A percentile compares a stretch with the other conserved stretches of the same genome.
Conservation (phyloP, 2,888 invertebrate species). For the Cataglyphis rosenhaueri region DNA sequence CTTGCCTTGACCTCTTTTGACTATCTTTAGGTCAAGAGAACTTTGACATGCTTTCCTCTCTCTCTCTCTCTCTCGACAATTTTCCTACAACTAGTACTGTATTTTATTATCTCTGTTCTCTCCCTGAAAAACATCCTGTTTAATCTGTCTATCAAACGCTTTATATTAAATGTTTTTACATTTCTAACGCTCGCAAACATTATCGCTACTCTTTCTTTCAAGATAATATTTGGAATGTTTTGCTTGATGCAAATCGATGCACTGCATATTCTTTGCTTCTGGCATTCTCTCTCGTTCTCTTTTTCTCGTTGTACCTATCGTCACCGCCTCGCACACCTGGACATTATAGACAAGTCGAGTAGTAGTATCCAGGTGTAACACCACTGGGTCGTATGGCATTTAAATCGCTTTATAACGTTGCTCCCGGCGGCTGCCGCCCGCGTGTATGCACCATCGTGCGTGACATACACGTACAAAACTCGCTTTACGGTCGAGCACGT, state of each 20-base stretch:
- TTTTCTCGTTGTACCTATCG: not conserved
- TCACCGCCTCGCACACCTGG: slow-evolving; percentile 51
- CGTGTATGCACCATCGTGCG: slow-evolving; percentile 25
- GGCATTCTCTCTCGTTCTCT: slow-evolving; percentile 16
- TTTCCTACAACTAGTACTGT: not conserved
- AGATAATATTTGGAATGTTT: slow-evolving; percentile 15
- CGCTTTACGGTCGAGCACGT: slow-evolving; percentile 35
- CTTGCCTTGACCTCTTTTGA: not conserved
- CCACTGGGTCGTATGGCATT: slow-evolving; percentile 68
- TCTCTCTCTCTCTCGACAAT: not conserved
- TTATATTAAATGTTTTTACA: not conserved
- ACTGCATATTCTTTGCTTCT: slow-evolving; percentile 24
- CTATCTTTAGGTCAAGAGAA: not conserved
- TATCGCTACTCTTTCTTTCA: not conserved
- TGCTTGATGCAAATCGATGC: slow-evolving; percentile 31
- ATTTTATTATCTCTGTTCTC: not conserved
- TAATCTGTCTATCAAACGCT: slow-evolving; percentile 1
- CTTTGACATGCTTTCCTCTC: not conserved
- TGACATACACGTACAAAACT: slow-evolving; percentile 2
- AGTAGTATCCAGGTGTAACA: slow-evolving; percentile 68
- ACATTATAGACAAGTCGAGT: slow-evolving; percentile 52
- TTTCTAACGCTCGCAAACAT: not conserved
- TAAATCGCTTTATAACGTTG: slow-evolving; percentile 72
- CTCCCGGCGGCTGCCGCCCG: slow-evolving; percentile 56
- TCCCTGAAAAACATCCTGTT: not conserved